phyloP scores from a whole-genome alignment of 1,140 invertebrate genomes.

The Eueides isabella region DNA sequence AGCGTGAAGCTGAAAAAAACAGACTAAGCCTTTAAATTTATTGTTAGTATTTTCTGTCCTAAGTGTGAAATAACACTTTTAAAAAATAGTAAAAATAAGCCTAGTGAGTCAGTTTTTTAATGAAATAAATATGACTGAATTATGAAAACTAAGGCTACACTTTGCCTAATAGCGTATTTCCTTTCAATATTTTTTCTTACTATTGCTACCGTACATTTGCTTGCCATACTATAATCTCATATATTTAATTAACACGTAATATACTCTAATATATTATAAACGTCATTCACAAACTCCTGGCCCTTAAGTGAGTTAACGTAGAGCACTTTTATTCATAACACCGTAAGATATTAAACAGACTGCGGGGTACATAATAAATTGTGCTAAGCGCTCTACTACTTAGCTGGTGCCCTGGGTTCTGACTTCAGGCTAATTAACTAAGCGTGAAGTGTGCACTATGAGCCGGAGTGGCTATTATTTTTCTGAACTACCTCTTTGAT shows the following conservation, averaged over 20 bases:
- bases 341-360: conserved; percentile 19
- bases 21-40: too few species aligned
- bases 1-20: too few species aligned
- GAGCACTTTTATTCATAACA: conserved; percentile 6
- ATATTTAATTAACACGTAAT: neutral
- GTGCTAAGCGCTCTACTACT: conserved; percentile 32
- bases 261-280: conserved; percentile 12
- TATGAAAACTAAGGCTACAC: neutral
- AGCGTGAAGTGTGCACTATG: conserved; percentile 30
- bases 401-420: conserved; percentile 24
- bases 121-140: too few species aligned
- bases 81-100: too few species aligned
- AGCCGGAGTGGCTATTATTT: conserved; percentile 23
- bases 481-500: conserved; percentile 5
- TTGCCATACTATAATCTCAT: too few species aligned
- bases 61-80: too few species aligned
- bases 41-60: too few species aligned
- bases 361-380: conserved; percentile 40
- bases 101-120: too few species aligned
- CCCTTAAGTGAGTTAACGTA: neutral
- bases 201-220: too few species aligned
- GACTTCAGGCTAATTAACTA: conserved; percentile 41
- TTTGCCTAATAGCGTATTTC: neutral
- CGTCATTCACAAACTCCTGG: neutral
- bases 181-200: neutral